A percentile compares a stretch with the other conserved stretches of the same genome.
Evolutionary conservation across 2,113 vertebrate species (phyloP).

Genomic region (Oriolus oriolus): DNA sequence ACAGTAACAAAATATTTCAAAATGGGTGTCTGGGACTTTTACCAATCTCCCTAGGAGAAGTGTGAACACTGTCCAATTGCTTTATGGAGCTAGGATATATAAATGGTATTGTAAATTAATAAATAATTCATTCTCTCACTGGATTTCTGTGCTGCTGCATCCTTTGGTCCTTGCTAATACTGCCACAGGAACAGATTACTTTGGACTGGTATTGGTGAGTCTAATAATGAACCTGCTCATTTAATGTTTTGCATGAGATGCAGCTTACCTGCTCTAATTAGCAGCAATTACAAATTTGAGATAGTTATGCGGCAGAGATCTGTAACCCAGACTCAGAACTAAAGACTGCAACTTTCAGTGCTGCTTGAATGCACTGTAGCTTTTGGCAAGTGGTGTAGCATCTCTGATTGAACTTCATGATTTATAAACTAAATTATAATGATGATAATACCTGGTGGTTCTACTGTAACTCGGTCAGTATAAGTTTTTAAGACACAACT

Average conservation of each 20-base stretch:
- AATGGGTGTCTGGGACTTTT: too few relatives aligned
- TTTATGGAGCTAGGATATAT: too few relatives aligned
- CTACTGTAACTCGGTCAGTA: neutral
- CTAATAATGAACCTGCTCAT: neutral
- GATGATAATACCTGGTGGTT: neutral
- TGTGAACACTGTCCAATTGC: too few relatives aligned
- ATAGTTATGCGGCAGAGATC: neutral
- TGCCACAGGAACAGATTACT: neutral
- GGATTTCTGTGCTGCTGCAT: too few relatives aligned
- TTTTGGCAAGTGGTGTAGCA: neutral
- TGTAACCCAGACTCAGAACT: neutral
- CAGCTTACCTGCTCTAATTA: neutral
- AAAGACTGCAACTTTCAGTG: neutral
- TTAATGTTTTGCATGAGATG: neutral
- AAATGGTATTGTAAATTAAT: too few relatives aligned
- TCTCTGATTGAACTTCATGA: neutral
- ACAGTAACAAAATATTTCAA: too few relatives aligned
- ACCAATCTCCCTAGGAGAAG: too few relatives aligned
- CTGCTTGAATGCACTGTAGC: neutral
- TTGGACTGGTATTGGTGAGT: neutral
- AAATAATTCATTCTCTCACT: too few relatives aligned
- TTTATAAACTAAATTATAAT: neutral
- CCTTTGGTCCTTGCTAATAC: too few relatives aligned
- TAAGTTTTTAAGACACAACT: neutral
- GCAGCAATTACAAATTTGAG: neutral